Conservation (phyloP, 2,113 vertebrate genomes). For the Aptenodytes patagonicus region DNA sequence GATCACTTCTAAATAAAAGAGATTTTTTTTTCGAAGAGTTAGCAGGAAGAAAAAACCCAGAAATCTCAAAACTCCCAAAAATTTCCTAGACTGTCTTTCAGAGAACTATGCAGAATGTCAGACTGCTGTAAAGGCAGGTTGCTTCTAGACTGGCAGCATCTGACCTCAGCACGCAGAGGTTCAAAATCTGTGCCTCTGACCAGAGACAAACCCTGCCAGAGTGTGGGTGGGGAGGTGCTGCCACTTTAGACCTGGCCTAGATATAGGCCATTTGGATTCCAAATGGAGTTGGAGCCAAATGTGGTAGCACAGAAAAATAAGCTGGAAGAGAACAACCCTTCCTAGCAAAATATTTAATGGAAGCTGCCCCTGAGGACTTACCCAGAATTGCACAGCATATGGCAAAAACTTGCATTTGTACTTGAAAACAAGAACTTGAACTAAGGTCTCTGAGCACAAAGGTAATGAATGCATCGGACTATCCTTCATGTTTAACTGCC, state of each 20-base stretch:
- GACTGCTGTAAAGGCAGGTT: neutral
- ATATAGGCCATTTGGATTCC: neutral
- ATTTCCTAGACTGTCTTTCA: neutral
- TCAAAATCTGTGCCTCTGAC: neutral
- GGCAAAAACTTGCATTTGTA: neutral
- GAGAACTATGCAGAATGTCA: neutral
- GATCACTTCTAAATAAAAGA: neutral
- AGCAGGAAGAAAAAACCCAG: neutral
- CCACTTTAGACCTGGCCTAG: neutral
- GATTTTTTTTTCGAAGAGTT: neutral
- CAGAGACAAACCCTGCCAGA: neutral
- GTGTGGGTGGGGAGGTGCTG: neutral
- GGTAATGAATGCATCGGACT: neutral
- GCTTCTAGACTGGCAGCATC: neutral
- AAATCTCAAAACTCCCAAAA: neutral
- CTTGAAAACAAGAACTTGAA: neutral
- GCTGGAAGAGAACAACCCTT: neutral
- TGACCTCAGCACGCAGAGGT: neutral
- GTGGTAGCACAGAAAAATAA: neutral
- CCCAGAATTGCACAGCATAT: neutral
- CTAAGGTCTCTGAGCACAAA: neutral
- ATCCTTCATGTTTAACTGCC: neutral
- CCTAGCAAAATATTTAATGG: constrained; percentile 3
- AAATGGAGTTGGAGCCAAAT: neutral
- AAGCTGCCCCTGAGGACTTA: neutral